Evolutionary conservation across 2,797 vertebrate genomes (phyloP), one percentile per base, ranked within the genome.

Genomic region (Eurystomus glaucurus): DNA sequence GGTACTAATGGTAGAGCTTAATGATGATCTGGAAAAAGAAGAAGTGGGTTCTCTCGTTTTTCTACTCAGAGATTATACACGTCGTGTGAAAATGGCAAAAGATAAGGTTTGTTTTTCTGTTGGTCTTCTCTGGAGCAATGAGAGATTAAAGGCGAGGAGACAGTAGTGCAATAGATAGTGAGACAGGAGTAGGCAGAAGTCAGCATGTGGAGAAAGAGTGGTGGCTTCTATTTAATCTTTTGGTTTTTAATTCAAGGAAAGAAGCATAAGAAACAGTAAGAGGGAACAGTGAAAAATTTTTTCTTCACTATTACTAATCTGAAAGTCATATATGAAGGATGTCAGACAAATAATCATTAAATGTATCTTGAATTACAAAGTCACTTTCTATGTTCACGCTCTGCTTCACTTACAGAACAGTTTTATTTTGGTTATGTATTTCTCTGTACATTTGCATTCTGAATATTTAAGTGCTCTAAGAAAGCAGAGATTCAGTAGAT

Each of bases 1-100:
- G 95, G 98, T 99, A 13, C 94, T 99, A 79, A 98, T 99, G 98
- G 85, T 96, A 16, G 98, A 99, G 76, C 95, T 99, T 71, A 99
- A 97, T 90, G 99, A 99, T 60, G 97, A 99, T 41, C 85, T 99
- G 97, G 95, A 95, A 43, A 97, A 88, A 81, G 98, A 98, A 0
- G 99, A 99, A 92, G 93, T 99, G 57, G 33, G 91, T 25, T 98
- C 97, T 37, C 78, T 99, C 62, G 92, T 97, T 57, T 99, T 99
- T 96, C 97, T 99, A 46, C 98, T 99, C 45, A 96, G 97, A 65
- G 96, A 88, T 68, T 97, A 87, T 0, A 68, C 97, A 31, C 94
- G 98, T 7, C 98, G 98, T 43, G 97, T 98, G 33, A 99, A 98
- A 87, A 69, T 94, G 26, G 96, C 98, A 52, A 98, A 98, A 62